Percentiles rank a stretch among this genome's conserved stretches.
Evolutionary conservation across 1,140 invertebrate genomes (phyloP).

Genomic region (Drosophila novamexicana): DNA sequence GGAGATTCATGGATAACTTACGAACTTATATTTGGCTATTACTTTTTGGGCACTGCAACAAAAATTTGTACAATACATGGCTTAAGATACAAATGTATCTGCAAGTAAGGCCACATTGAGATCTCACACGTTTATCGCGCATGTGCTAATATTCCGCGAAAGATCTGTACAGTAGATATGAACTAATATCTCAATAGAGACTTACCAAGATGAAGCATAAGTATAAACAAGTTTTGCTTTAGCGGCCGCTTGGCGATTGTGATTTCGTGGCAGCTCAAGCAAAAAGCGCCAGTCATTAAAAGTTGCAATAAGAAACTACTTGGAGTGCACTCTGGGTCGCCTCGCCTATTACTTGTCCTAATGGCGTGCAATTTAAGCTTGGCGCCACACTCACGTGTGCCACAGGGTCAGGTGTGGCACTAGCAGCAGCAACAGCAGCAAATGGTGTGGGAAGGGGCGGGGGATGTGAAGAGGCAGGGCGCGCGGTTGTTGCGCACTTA

Average conservation of each 20-base stretch:
- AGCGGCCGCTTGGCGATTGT: constrained; percentile 44
- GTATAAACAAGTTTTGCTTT: not conserved
- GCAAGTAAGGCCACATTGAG: too few relatives aligned
- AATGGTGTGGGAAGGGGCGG: too few relatives aligned
- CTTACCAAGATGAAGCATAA: too few relatives aligned
- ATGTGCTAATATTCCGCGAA: too few relatives aligned
- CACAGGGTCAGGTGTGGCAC: constrained; percentile 38
- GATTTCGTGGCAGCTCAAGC: constrained; percentile 38
- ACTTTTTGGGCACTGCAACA: too few relatives aligned
- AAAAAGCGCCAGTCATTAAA: constrained; percentile 47
- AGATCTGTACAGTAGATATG: too few relatives aligned
- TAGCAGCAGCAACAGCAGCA: not conserved
- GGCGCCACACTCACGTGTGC: constrained; percentile 20
- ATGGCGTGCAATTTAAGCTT: constrained; percentile 72
- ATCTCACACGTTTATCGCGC: too few relatives aligned
- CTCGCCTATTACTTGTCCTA: constrained; percentile 78
- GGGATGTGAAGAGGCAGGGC: not conserved
- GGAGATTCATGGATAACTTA: too few relatives aligned
- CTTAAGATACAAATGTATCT: not conserved
- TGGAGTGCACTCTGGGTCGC: constrained; percentile 69
- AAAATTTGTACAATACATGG: too few relatives aligned
- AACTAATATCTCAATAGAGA: too few relatives aligned
- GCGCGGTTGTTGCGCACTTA: constrained; percentile 58
- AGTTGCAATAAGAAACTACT: constrained; percentile 69
- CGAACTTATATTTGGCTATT: too few relatives aligned